Evolutionary conservation across 2,888 invertebrate genomes (phyloP), one percentile per base, ranked within the genome.

Genomic region (Zhuqinia jingwanae): DNA sequence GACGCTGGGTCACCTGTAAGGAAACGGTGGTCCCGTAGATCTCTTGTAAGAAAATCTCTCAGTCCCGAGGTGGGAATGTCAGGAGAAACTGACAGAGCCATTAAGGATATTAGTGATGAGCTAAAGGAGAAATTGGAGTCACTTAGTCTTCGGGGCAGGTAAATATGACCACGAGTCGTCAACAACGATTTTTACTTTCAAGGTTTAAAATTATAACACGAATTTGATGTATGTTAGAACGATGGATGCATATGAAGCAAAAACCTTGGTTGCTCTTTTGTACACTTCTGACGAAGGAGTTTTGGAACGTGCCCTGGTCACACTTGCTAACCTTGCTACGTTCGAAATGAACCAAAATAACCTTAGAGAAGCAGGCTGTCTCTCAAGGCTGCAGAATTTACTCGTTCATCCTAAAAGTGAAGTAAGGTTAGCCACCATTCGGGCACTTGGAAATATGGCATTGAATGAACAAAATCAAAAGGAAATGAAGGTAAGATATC

Each of bases 381-480:
- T 94, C 47, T 91, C 92, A 47, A 91, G 93, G 88, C 92, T 94
- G 50, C 92, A 92, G 79, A 92, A 92, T 85, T 91, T 94, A 50
- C 91, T 94, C 27, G 91, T 91, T 68, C 92, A 92, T 89, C 92
- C 92, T 15, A 92, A 92, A 89, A 91, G 91, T 85, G 91, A 92
- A 50, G 91, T 93, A 30, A 92, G 92, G 85, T 91, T 93, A 42
- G 93, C 93, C 13, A 92, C 93, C 5, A 92, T 93, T 17, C 92
- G 93, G 86, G 93, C 93, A 30, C 91, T 94, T 53, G 93, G 93
- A 83, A 94, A 94, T 91, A 92, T 94, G 88, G 93, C 94, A 22
- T 92, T 93, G 20, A 94, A 94, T 91, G 92, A 93, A 87, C 92
- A 93, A 88, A 94, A 93, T 91, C 93, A 93, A 87, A 92, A 92